A percentile compares a stretch with the other conserved stretches of the same genome.
Conservation (phyloP, 2,888 invertebrate species). For the Caenorhabditis auriculariae region DNA sequence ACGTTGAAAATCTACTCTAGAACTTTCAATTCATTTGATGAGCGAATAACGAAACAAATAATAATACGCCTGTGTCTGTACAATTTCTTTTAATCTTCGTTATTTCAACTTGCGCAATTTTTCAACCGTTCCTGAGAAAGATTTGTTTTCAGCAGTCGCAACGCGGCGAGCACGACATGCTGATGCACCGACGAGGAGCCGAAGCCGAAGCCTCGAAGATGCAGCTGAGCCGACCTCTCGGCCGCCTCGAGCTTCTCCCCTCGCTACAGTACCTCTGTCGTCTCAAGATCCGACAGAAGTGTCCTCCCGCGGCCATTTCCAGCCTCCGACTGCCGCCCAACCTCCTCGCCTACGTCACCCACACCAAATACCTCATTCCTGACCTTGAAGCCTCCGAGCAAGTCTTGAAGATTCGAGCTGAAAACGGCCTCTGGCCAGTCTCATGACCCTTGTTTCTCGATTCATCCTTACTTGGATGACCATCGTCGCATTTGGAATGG, state of each 20-base stretch:
- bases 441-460: too few species aligned
- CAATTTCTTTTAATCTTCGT: too few species aligned
- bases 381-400: constrained; percentile 16
- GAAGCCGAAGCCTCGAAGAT: constrained; percentile 35
- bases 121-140: too few species aligned
- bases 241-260: constrained; percentile 24
- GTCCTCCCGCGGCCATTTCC: neutral
- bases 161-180: constrained; percentile 27
- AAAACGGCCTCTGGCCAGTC: too few species aligned
- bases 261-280: constrained; percentile 34
- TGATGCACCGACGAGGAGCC: constrained; percentile 27
- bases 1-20: too few species aligned
- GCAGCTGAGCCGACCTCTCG: constrained; percentile 22
- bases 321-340: constrained; percentile 3
- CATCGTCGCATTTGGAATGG: too few species aligned
- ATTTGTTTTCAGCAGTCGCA: constrained; percentile 22
- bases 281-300: constrained; percentile 11
- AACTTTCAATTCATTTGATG: too few species aligned
- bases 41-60: too few species aligned
- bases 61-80: too few species aligned
- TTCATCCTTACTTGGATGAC: too few species aligned
- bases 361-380: constrained; percentile 34
- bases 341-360: constrained; percentile 15
- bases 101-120: too few species aligned
- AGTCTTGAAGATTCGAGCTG: constrained; percentile 6